These are phyloP conservation scores for Nasonia longicornis DNA, from an alignment of 1,140 invertebrate genomes.

Conservation along the genomic window DNA sequence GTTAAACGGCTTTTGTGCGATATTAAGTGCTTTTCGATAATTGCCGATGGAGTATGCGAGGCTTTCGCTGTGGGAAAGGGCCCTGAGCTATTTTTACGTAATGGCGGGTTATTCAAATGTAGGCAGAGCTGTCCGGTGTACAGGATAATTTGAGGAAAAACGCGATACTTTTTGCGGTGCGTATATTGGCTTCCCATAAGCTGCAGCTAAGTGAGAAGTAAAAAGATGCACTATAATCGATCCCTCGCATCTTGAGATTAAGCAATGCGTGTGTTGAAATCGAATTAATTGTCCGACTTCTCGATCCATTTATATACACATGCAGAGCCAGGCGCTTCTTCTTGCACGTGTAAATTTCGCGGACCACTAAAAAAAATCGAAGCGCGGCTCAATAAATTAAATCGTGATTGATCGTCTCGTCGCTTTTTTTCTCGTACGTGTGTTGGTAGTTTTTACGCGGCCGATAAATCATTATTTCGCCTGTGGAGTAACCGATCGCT, in stretches of 20 bases:
- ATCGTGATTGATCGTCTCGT: slow-evolving; percentile 51
- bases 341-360: slow-evolving; percentile 46
- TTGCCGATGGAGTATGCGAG: not conserved
- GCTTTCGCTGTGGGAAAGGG: not conserved
- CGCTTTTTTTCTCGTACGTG: not conserved
- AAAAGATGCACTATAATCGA: too few species aligned
- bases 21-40: slow-evolving; percentile 20
- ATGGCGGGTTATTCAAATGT: not conserved
- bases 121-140: not conserved
- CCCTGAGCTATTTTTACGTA: slow-evolving; percentile 1
- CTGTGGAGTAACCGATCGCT: slow-evolving; percentile 26
- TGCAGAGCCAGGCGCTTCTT: slow-evolving; percentile 2
- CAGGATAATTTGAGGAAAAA: slow-evolving; percentile 1
- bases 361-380: slow-evolving; percentile 44
- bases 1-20: not conserved
- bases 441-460: not conserved
- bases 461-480: slow-evolving; percentile 45
- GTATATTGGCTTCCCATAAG: too few species aligned
- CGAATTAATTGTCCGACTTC: slow-evolving; percentile 55
- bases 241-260: too few species aligned
- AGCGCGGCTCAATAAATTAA: slow-evolving; percentile 54
- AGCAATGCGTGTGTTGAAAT: slow-evolving; percentile 45
- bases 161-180: too few species aligned
- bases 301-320: slow-evolving; percentile 51
- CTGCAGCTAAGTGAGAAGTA: too few species aligned